Conservation (phyloP, 2,888 invertebrate species). For the Tinea trinotella region DNA sequence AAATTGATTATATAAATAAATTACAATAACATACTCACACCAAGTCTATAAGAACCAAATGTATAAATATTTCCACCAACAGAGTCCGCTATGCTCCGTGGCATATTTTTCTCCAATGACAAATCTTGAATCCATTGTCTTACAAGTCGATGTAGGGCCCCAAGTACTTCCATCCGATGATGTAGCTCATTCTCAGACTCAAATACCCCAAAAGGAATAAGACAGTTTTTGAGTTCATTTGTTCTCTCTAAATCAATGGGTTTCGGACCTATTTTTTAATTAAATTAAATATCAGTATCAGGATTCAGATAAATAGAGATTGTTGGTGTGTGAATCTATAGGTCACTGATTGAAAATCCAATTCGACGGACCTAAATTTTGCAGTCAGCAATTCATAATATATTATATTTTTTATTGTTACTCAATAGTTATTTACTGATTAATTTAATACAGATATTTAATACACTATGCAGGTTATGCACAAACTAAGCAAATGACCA, state of each 20-base stretch:
- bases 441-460: no score
- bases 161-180: constrained; percentile 88
- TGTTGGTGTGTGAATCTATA: no score
- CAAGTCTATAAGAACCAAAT: constrained; percentile 97
- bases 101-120: constrained; percentile 92
- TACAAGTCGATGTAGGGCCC: constrained; percentile 90
- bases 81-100: constrained; percentile 88
- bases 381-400: no score
- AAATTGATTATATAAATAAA: no score
- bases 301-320: no score
- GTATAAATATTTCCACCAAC: constrained; percentile 99
- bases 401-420: no score
- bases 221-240: constrained; percentile 81
- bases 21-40: constrained; percentile 73
- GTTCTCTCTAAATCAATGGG: constrained; percentile 83
- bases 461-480: no score
- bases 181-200: constrained; percentile 92
- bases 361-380: no score
- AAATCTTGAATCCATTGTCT: constrained; percentile 95
- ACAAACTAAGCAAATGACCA: no score
- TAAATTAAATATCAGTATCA: no score
- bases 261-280: constrained; percentile 84
- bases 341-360: no score
- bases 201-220: constrained; percentile 90
- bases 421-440: no score